Evolutionary conservation across 35 echinoderm and acorn worm genomes (phyloP).

Genomic region (Diadema setosum): DNA sequence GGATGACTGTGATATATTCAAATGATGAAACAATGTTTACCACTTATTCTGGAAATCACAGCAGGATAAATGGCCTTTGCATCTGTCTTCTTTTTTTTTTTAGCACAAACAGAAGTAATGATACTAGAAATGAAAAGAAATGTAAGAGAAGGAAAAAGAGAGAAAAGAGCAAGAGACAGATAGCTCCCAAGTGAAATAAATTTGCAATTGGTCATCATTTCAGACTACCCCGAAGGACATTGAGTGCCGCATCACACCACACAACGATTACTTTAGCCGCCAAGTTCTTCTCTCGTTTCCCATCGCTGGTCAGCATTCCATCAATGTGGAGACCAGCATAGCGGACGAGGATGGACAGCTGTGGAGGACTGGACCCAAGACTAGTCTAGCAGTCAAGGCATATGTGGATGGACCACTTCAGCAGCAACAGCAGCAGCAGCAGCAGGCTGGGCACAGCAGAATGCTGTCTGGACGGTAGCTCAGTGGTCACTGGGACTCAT

Average conservation of each 20-base stretch:
- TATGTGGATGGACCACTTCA: conserved; percentile 62
- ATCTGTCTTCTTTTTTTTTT: not conserved
- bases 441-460: conserved; percentile 1
- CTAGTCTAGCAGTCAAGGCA: conserved; percentile 70
- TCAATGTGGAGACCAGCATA: conserved; percentile 86
- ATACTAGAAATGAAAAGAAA: no score
- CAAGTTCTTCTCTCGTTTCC: conserved; percentile 81
- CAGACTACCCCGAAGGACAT: not conserved
- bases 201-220: not conserved
- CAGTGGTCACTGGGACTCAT: no score
- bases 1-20: no score
- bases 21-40: no score
- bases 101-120: no score
- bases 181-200: not conserved
- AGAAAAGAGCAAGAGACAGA: no score
- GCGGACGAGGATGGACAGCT: conserved; percentile 77
- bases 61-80: no score
- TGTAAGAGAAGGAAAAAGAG: no score
- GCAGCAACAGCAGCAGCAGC: conserved; percentile 24
- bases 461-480: not conserved
- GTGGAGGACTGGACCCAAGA: conserved; percentile 90
- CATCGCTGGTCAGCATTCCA: conserved; percentile 58
- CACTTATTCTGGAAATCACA: no score
- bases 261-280: conserved; percentile 96
- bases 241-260: conserved; percentile 73